Percentiles rank a stretch among this genome's conserved stretches.
These are phyloP conservation scores for Penelope pileata DNA, from an alignment of 2,113 vertebrate genomes.

Conservation along the genomic window DNA sequence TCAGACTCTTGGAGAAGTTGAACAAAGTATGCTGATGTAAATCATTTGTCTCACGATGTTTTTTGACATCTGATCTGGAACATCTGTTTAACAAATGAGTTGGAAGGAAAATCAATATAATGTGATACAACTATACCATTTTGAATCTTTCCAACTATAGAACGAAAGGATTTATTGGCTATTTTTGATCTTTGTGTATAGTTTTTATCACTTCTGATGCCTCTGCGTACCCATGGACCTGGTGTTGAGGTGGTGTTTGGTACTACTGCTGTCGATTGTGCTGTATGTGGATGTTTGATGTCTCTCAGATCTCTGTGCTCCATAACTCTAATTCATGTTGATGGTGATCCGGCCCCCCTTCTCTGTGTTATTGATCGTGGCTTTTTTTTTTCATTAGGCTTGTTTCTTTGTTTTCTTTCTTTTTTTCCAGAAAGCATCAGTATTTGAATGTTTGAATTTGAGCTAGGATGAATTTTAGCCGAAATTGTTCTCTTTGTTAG, in stretches of 20 bases:
- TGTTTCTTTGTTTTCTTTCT: neutral
- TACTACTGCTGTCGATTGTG: neutral
- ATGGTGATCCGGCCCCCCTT: neutral
- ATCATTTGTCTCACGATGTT: slow-evolving; percentile 18
- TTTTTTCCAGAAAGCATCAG: too few relatives aligned
- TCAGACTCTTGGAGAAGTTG: slow-evolving; percentile 26
- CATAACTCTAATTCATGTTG: neutral
- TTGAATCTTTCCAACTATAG: slow-evolving; percentile 59
- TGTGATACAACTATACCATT: slow-evolving; percentile 52
- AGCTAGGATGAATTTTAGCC: neutral
- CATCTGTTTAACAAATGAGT: slow-evolving; percentile 66
- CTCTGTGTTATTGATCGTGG: neutral
- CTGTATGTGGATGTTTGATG: neutral
- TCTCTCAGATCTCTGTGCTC: neutral
- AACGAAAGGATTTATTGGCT: slow-evolving; percentile 43
- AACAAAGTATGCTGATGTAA: slow-evolving; percentile 50
- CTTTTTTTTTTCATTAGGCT: neutral
- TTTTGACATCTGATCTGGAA: slow-evolving; percentile 65
- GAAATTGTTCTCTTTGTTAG: neutral
- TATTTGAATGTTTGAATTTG: neutral
- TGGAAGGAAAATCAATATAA: slow-evolving; percentile 62
- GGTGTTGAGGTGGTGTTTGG: neutral
- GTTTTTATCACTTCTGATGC: slow-evolving; percentile 39
- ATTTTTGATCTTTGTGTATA: neutral
- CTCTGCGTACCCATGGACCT: neutral